These are phyloP conservation scores for Hipposideros armiger DNA, from an alignment of 2,113 vertebrate genomes.

Conservation along the genomic window DNA sequence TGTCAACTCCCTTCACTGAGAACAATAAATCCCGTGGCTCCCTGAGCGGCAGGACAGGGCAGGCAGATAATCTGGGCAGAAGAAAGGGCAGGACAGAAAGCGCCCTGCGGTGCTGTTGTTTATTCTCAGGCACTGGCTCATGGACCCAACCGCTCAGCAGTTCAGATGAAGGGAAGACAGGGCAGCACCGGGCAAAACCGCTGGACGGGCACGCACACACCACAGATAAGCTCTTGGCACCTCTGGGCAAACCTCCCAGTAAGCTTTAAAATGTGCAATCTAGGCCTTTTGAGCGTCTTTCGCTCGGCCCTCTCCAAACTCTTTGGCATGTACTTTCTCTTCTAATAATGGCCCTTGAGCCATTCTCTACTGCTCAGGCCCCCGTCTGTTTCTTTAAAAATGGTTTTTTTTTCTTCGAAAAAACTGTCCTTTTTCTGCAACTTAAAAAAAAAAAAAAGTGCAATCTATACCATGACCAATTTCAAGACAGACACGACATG, in stretches of 20 bases:
- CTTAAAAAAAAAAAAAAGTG: background rate
- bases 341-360: no score
- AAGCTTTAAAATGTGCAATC: background rate
- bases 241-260: background rate
- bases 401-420: no score
- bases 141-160: background rate
- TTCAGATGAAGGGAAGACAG: no score
- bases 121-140: background rate
- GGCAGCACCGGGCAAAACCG: fast-evolving
- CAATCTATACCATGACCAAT: background rate
- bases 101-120: background rate
- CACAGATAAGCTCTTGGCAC: background rate
- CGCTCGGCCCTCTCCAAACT: no score
- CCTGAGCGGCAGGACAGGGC: conserved; percentile 33
- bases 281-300: no score
- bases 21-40: background rate
- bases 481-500: background rate
- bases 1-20: background rate
- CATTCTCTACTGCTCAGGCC: no score
- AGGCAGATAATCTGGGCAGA: background rate
- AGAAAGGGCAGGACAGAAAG: background rate
- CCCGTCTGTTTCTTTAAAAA: no score
- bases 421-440: no score
- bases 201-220: fast-evolving
- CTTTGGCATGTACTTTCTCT: no score